Conservation (phyloP, 2,888 invertebrate species). For the Tetragonisca angustula region DNA sequence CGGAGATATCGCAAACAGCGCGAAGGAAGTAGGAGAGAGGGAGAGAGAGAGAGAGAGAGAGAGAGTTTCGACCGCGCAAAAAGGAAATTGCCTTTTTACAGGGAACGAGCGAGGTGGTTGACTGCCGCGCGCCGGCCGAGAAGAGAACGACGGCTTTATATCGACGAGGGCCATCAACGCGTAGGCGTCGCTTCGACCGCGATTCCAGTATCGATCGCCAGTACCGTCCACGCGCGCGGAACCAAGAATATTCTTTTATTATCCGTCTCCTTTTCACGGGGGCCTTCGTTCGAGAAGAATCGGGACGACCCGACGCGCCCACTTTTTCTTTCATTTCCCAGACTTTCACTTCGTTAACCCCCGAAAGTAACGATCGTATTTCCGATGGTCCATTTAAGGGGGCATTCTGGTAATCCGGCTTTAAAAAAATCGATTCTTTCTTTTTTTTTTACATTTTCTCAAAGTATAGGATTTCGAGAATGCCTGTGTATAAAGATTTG, state of each 20-base stretch:
- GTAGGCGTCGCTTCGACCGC: conserved; percentile 70
- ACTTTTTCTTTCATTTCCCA: background rate
- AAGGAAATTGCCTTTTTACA: conserved; percentile 65
- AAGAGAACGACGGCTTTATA: conserved; percentile 55
- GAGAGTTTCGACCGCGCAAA: conserved; percentile 11
- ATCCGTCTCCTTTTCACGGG: conserved; percentile 29
- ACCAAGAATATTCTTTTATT: conserved; percentile 59
- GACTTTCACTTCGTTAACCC: background rate
- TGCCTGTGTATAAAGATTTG: too few relatives aligned
- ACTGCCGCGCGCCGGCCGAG: conserved; percentile 32
- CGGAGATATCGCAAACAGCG: background rate
- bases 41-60: background rate
- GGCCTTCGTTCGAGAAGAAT: conserved; percentile 11
- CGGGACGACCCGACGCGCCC: background rate
- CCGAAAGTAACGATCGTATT: background rate
- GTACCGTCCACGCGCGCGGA: conserved; percentile 47
- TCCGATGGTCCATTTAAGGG: too few relatives aligned
- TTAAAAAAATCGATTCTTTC: too few relatives aligned
- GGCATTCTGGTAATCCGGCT: too few relatives aligned
- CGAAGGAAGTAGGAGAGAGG: background rate
- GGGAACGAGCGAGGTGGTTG: conserved; percentile 27
- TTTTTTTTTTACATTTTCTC: too few relatives aligned
- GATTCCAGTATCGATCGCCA: conserved; percentile 72
- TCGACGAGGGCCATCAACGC: conserved; percentile 57
- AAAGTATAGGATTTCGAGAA: too few relatives aligned